A percentile compares a stretch with the other conserved stretches of the same genome.
These are phyloP conservation scores for Oreortyx pictus DNA, from an alignment of 2,797 vertebrate genomes.

Conservation along the genomic window DNA sequence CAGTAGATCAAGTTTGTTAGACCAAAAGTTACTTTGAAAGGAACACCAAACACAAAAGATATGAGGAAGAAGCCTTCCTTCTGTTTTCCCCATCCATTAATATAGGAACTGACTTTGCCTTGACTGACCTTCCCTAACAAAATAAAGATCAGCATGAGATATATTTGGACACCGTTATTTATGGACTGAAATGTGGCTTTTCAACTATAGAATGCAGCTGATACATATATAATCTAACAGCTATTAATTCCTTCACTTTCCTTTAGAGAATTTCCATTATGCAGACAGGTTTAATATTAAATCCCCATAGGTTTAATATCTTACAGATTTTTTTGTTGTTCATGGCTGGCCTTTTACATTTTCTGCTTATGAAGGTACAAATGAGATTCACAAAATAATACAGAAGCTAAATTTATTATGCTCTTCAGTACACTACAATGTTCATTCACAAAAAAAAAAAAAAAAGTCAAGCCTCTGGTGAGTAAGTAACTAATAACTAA, in stretches of 20 bases:
- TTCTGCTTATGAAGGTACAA: not conserved
- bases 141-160: not conserved
- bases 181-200: not conserved
- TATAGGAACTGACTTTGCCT: conserved; percentile 7
- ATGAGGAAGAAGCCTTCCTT: not conserved
- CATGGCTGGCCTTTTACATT: not conserved
- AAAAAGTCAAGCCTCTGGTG: not conserved
- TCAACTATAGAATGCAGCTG: not conserved
- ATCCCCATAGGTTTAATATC: not conserved
- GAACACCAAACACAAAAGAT: not conserved
- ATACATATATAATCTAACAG: not conserved
- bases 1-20: not conserved
- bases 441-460: not conserved
- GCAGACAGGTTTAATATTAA: not conserved
- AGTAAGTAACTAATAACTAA: not conserved
- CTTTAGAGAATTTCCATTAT: not conserved
- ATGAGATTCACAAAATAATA: not conserved
- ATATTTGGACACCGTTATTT: fast-evolving
- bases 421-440: not conserved
- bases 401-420: not conserved
- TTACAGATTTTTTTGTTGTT: not conserved
- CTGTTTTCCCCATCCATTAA: not conserved
- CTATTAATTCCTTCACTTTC: conserved; percentile 17
- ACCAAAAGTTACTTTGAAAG: not conserved
- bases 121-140: not conserved